These are phyloP conservation scores for Apocrypta bakeri DNA, from an alignment of 1,140 invertebrate species.

Conservation along the genomic window DNA sequence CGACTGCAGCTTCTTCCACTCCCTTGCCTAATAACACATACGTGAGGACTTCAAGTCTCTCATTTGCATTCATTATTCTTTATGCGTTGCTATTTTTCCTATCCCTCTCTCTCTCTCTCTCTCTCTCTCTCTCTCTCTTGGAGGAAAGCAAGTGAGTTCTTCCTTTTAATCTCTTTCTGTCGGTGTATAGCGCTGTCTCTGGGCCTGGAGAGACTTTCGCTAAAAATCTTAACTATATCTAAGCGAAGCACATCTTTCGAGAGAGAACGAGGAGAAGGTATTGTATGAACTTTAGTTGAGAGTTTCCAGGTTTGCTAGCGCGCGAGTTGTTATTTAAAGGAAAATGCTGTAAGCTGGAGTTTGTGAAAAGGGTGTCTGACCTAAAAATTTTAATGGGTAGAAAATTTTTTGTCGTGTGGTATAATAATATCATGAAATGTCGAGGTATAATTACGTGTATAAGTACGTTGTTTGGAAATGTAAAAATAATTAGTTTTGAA, in stretches of 20 bases:
- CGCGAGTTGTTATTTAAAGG: background rate
- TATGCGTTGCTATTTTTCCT: conserved; percentile 17
- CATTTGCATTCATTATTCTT: conserved; percentile 51
- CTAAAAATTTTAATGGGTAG: background rate
- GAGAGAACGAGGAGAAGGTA: background rate
- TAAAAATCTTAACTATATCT: conserved; percentile 1
- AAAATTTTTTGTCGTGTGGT: background rate
- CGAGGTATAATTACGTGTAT: too few relatives aligned
- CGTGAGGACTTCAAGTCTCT: conserved; percentile 14
- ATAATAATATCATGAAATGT: too few relatives aligned
- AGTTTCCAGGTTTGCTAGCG: background rate
- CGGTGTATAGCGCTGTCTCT: background rate
- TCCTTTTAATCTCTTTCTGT: conserved; percentile 19
- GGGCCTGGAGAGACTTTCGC: background rate
- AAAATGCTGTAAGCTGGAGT: too few relatives aligned
- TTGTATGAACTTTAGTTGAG: background rate
- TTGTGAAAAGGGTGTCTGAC: background rate
- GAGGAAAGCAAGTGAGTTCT: background rate
- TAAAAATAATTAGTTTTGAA: too few relatives aligned
- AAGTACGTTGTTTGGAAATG: too few relatives aligned
- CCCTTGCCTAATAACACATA: conserved; percentile 24
- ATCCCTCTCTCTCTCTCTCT: background rate
- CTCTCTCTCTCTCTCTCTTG: conserved; percentile 2
- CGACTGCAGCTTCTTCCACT: background rate
- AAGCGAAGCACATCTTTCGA: background rate